Evolutionary conservation across 37 sponge, comb jelly and placozoan species (phyloP), one percentile per base, ranked within the genome.

Genomic region (Ianthella basta): DNA sequence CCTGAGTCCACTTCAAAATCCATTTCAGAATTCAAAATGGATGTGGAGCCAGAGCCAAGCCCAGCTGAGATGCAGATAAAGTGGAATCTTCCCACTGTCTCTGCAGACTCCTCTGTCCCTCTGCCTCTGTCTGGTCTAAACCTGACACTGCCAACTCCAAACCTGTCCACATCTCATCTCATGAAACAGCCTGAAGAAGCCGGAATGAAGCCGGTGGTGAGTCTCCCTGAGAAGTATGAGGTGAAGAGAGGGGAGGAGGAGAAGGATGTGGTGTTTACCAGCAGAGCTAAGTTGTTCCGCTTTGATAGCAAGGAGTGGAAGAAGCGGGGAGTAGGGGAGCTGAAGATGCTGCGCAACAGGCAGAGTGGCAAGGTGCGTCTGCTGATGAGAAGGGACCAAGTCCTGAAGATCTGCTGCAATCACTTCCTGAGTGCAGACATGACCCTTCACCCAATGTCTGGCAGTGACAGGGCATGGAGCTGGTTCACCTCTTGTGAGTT

Each of bases 351-450:
- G 14, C 88, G 70, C 37, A 85, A 91, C 77, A 83, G 81, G n/a
- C 0, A 29, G 21, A 92, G 89, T 32, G 82, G 84, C 2, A 92
- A 90, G 59, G 81, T 72, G 32, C 86, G 96, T 16, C 39, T 98
- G 10, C 66, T 98, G 21, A 96, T 98, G 98, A 80, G 98, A 39
- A 82, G 98, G 38, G 98, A 98, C 54, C 90, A 90, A 59, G 89
- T 94, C 8, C 72, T 91, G 74, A 98, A 98, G 82, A 59, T 98
- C 18, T 98, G 98, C 83, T 93, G 94, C 61, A 98, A 98, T 60
- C 98, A 98, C 61, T 87, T 56, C 85, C 90, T 98, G 37, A 91
- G 88, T 55, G 40, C 55, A 0, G 91, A 90, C 34, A 96, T 96
- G 94, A 81, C 57, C 15, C 77, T 98, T 37, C 61, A 72, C n/a